Conservation (phyloP, 2,797 vertebrate genomes). For the Mus spretus region DNA sequence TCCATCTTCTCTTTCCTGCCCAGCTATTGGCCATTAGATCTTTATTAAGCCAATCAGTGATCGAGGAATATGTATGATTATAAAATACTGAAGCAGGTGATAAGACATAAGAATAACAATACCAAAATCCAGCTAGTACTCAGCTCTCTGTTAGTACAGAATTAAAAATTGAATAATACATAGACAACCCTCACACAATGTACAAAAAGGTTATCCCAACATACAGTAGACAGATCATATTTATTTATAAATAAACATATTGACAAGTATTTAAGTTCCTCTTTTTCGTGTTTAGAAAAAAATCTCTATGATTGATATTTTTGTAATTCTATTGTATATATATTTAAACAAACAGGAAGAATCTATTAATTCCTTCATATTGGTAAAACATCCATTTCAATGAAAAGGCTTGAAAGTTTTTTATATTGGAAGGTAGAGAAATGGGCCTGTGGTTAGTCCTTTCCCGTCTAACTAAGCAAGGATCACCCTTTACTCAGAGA, state of each 20-base stretch:
- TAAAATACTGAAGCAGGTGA: neutral
- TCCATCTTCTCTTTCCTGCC: neutral
- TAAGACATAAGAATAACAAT: neutral
- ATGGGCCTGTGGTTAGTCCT: neutral
- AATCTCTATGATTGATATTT: neutral
- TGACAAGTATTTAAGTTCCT: neutral
- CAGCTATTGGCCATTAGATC: neutral
- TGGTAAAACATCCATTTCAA: neutral
- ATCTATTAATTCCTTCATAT: neutral
- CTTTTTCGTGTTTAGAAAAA: neutral
- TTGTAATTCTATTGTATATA: constrained; percentile 15
- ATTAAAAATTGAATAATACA: neutral
- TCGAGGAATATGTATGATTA: neutral
- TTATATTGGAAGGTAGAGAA: neutral
- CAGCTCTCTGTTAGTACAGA: neutral
- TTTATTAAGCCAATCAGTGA: neutral
- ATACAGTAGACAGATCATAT: neutral
- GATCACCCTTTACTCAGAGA: neutral
- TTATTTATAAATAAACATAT: neutral
- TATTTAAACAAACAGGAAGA: constrained; percentile 15
- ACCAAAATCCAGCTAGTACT: neutral
- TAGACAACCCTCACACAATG: neutral
- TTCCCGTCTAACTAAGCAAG: neutral
- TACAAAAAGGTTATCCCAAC: neutral
- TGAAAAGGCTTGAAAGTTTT: neutral